Evolutionary conservation across 1,140 invertebrate species (phyloP), one percentile per base, ranked within the genome.

Genomic region (Heliconius hewitsoni): DNA sequence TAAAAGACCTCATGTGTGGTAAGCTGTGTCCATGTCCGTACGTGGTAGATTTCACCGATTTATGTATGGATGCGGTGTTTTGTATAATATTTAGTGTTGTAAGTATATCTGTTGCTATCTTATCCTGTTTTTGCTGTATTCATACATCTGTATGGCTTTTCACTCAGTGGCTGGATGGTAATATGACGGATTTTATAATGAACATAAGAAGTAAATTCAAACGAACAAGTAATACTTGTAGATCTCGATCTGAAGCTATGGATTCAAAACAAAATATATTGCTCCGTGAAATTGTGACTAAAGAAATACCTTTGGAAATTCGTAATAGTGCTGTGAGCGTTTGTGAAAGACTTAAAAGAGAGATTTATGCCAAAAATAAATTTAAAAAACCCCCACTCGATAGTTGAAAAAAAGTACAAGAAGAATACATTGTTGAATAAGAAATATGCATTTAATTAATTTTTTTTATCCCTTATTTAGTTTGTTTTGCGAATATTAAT

Each of bases 231-330:
- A 11, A 23, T 60, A 23, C 19, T 60, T 23, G n/a, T 23, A 60
- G 55, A 60, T n/a, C 2, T 60, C n/a, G 8, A 60, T 60, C 55
- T 3, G 55, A 60, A 60, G n/a, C 8, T 23, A 60, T 60, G 8
- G 55, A 60, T 60, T 8, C 19, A 23, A n/a, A 60, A 60, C 55
- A 60, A 27, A 60, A 60, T 60, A 23, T 60, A 23, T 60, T 60
- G 55, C 74, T 94, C 16, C 86, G 84, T 60, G 88, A 94, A 73
- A 88, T 94, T 8, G 88, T 94, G 34, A 82, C 88, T 1, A 85
- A 81, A 76, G 87, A 91, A 83, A 86, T 94, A 79, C 92, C 92
- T 8, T 73, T 92, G 37, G 91, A 91, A 30, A 46, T 93, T 52
- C 84, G 91, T 46, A 84, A 85, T 8, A 92, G 91, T 73, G 81